Base-by-base conservation (phyloP, 2,113 vertebrate species). In the Rhinichthys klamathensis region DNA sequence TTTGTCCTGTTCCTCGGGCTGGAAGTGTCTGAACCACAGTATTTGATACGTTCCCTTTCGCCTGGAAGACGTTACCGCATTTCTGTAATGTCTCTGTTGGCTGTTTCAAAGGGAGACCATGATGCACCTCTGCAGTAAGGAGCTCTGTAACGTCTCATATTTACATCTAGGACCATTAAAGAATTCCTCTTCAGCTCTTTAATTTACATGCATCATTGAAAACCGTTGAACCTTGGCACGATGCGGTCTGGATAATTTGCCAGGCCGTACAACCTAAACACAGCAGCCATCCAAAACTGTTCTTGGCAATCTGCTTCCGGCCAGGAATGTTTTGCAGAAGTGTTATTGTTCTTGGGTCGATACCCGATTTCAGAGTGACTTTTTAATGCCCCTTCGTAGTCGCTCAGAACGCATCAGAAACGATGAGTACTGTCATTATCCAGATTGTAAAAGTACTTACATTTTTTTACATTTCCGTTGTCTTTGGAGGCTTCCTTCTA, bases 141-240 rank as follows among this genome's bases (percentile, higher is more conserved):
- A 89, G 85, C 21, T 72, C 35, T 72, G 35, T 41, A 41, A 72
- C 35, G 49, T 89, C 83, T 88, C 80, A 84, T 54, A 91, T 90
- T 89, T 86, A 80, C 90, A 83, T 81, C 75, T 69, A 72, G 49
- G 70, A 60, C 80, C 82, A 86, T 88, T 85, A 86, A 84, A 85
- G 80, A 82, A 87, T 85, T 89, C 86, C 83, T 85, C 65, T 85
- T 88, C 83, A 87, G 77, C 89, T 80, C 65, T 89, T 89, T 88
- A 75, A 88, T 88, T 88, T 85, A 84, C 82, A 80, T 16, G 87
- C 76, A 69, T 81, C 87, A 87, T 88, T 85, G 86, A 85, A 82
- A 84, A 73, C n/a, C 58, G 16, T 78, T 87, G 87, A 91, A 84
- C 90, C 88, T 12, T 77, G 67, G 67, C 60, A 65, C 70, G 54